Evolutionary conservation across 1,140 invertebrate species (phyloP).

Genomic region (Phortica variegata): DNA sequence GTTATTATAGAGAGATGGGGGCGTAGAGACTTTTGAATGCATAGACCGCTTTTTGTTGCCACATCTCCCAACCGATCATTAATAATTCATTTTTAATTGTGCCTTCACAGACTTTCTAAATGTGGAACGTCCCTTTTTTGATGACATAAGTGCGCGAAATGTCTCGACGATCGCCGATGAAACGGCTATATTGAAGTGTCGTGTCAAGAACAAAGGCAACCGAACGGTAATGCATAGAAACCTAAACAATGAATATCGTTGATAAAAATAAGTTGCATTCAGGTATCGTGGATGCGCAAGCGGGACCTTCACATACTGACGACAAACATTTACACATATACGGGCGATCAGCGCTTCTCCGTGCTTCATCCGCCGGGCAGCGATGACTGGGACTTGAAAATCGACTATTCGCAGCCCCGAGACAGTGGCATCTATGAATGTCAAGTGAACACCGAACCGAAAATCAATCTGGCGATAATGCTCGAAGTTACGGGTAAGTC

Average conservation of each 20-base stretch:
- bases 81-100: conserved; percentile 21
- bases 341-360: conserved; percentile 81
- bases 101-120: conserved; percentile 23
- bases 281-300: conserved; percentile 92
- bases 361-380: conserved; percentile 79
- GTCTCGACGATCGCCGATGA: conserved; percentile 82
- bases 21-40: too few relatives aligned
- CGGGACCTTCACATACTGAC: conserved; percentile 87
- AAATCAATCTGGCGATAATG: conserved; percentile 77
- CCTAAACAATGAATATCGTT: neutral
- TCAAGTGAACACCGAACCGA: conserved; percentile 80
- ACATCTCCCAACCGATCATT: conserved; percentile 41
- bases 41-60: too few relatives aligned
- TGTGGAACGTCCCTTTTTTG: conserved; percentile 75
- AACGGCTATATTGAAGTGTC: conserved; percentile 76
- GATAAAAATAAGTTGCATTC: neutral
- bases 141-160: conserved; percentile 78
- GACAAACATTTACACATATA: conserved; percentile 82
- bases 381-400: conserved; percentile 90
- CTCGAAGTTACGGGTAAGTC: conserved; percentile 77
- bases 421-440: conserved; percentile 90
- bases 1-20: too few relatives aligned
- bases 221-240: conserved; percentile 67
- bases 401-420: conserved; percentile 80
- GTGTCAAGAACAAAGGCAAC: conserved; percentile 83